Conservation (phyloP, 1,140 invertebrate genomes). For the Maniola jurtina region DNA sequence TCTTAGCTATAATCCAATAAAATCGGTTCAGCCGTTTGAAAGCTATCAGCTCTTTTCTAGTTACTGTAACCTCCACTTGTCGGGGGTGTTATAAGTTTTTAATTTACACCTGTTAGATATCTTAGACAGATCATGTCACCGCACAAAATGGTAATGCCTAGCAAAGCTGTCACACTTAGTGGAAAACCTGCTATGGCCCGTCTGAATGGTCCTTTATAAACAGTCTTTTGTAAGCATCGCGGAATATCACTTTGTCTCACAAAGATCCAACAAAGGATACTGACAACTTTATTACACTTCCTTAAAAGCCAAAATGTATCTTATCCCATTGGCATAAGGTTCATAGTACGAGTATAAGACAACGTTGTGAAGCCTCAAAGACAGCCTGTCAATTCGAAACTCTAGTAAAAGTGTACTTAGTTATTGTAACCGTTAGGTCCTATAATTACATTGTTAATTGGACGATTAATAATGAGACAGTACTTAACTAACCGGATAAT, state of each 20-base stretch:
- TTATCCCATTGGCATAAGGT: neutral
- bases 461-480: neutral
- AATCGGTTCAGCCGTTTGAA: too few relatives aligned
- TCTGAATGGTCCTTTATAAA: neutral
- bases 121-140: too few relatives aligned
- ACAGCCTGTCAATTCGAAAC: conserved; percentile 2
- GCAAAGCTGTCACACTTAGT: too few relatives aligned
- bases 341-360: neutral
- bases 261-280: conserved; percentile 18
- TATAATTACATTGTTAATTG: conserved; percentile 14
- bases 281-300: conserved; percentile 11
- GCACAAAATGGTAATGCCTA: too few relatives aligned
- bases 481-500: too few relatives aligned
- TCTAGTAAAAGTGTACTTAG: neutral
- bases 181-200: neutral
- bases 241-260: conserved; percentile 21
- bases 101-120: too few relatives aligned
- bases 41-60: too few relatives aligned
- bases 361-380: conserved; percentile 14
- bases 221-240: conserved; percentile 12
- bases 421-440: neutral
- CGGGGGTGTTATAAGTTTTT: too few relatives aligned
- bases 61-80: too few relatives aligned
- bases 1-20: too few relatives aligned
- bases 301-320: neutral